phyloP scores from a whole-genome alignment of 2,888 invertebrate species.

The Agapostemon virescens region DNA sequence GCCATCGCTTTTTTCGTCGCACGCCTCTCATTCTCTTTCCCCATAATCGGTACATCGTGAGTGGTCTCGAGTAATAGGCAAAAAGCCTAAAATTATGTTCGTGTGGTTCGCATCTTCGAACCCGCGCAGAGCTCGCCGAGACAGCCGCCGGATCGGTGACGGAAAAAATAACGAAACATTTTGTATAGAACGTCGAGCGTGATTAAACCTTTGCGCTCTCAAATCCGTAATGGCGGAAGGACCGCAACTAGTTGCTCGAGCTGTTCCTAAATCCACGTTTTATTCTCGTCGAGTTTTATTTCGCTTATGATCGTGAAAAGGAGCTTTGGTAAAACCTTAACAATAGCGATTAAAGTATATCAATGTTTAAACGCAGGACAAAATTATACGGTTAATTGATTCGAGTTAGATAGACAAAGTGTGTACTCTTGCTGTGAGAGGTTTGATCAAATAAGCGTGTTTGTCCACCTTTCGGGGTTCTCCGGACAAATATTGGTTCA shows the following conservation, averaged over 20 bases:
- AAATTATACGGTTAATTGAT: neutral
- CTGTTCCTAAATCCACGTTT: too few species aligned
- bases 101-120: slow-evolving; percentile 15
- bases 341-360: neutral
- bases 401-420: too few species aligned
- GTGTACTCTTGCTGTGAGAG: neutral
- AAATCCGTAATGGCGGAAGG: neutral
- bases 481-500: neutral
- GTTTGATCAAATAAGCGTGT: neutral
- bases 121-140: neutral
- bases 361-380: neutral
- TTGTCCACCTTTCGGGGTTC: neutral
- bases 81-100: slow-evolving; percentile 44
- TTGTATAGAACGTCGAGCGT: neutral
- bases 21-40: slow-evolving; percentile 47
- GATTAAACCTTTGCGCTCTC: too few species aligned
- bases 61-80: slow-evolving; percentile 48
- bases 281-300: neutral
- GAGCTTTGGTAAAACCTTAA: neutral
- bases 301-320: neutral
- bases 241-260: too few species aligned
- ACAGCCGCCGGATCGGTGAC: neutral
- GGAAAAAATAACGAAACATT: neutral
- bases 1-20: slow-evolving; percentile 49
- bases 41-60: slow-evolving; percentile 56